Conservation (phyloP, 2,888 invertebrate genomes). For the Auanema freiburgensis region DNA sequence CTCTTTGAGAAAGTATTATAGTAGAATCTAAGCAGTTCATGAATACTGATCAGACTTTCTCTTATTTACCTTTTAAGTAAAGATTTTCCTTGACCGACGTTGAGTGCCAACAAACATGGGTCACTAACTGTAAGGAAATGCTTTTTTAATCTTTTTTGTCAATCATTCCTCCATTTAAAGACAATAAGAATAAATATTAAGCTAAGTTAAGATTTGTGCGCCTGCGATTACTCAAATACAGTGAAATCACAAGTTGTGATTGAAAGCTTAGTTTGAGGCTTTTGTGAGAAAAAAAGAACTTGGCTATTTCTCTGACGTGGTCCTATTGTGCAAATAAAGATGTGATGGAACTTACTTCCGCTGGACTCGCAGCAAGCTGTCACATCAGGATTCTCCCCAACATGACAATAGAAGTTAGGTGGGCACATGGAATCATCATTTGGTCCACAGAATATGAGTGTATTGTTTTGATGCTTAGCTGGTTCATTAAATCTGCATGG, state of each 20-base stretch:
- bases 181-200: conserved; percentile 4
- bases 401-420: conserved; percentile 60
- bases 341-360: conserved; percentile 47
- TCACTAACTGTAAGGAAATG: conserved; percentile 50
- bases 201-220: no score
- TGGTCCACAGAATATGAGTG: conserved; percentile 44
- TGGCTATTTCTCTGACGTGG: no score
- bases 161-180: not conserved
- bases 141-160: not conserved
- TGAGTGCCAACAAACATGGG: conserved; percentile 56
- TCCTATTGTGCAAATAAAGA: not conserved
- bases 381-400: conserved; percentile 55
- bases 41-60: not conserved
- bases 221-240: no score
- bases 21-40: conserved; percentile 40
- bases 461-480: conserved; percentile 40
- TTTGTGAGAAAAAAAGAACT: no score
- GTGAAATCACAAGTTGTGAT: no score
- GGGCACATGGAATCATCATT: conserved; percentile 50
- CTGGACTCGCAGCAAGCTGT: conserved; percentile 61
- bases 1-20: conserved; percentile 58
- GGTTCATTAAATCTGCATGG: conserved; percentile 56
- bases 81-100: conserved; percentile 54
- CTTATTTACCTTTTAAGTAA: conserved; percentile 36
- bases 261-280: no score